Evolutionary conservation across 2,888 invertebrate genomes (phyloP), one percentile per base, ranked within the genome.

Genomic region (Idaea aversata): DNA sequence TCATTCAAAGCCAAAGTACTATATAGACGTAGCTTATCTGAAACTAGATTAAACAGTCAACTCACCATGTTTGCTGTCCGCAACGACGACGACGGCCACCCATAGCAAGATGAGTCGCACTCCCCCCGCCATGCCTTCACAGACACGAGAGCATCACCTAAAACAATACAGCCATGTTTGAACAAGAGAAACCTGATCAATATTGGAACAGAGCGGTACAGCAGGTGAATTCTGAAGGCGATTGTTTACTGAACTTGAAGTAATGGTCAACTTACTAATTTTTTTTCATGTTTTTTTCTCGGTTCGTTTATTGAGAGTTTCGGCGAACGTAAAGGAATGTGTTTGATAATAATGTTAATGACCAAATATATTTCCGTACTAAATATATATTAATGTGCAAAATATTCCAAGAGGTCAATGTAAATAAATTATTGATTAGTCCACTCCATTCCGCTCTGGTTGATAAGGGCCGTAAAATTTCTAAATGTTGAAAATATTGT

Each of bases 81-180:
- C 88, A 76, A 84, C 78, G 77, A 83, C 78, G 77, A 83, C 87
- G 71, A 83, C 88, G 91, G 87, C 91, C 91, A 91, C 90, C 90
- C 91, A 91, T 84, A 91, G 86, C 81, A 91, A 80, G 88, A 91
- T 89, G 84, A 90, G 87, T 77, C 83, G 77, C 77, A 85, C 85
- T 85, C 87, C 83, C 84, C 86, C 86, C 87, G 86, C 88, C 90
- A 91, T 91, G 71, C 75, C 85, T 87, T 90, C 86, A 90, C 87
- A 81, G 84, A 81, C 84, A 82, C 80, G 78, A 83, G 77, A 82
- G 84, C 91, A 93, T 92, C 91, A 91, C 92, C 92, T 93, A 91
- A 90, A 93, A 92, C 91, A 92, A 92, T 91, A 90, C 76, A 75
- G 70, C 5, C 68, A 67, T 87, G 81, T 87, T 86, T 88, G 83